Evolutionary conservation across 2,888 invertebrate species (phyloP).

Genomic region (Galerucella pusilla): DNA sequence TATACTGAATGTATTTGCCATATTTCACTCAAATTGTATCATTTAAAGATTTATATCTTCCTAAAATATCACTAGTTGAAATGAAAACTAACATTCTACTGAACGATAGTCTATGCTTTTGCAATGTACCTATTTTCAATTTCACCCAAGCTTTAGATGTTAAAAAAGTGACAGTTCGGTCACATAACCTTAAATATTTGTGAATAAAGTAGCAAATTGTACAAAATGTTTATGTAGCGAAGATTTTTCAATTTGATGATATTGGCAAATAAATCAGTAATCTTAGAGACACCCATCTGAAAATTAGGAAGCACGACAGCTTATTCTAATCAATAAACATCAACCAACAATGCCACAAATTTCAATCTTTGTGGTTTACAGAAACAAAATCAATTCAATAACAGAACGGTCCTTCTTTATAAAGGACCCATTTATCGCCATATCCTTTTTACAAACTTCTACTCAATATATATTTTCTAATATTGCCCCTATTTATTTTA

Average conservation of each 20-base stretch:
- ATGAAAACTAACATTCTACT: too few species aligned
- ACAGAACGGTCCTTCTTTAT: conserved; percentile 34
- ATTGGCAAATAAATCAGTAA: neutral
- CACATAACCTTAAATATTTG: too few species aligned
- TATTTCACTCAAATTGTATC: neutral
- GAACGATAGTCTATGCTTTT: too few species aligned
- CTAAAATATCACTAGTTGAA: too few species aligned
- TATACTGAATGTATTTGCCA: neutral
- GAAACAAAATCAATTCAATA: conserved; percentile 40
- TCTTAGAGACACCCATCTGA: conserved; percentile 25
- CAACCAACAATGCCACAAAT: conserved; percentile 47
- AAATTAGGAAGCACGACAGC: conserved; percentile 62
- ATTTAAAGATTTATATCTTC: too few species aligned
- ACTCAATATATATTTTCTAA: conserved; percentile 55
- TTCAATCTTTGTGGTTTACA: conserved; percentile 24
- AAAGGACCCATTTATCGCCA: conserved; percentile 33
- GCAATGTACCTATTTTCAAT: too few species aligned
- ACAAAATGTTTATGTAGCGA: too few species aligned
- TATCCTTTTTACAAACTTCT: conserved; percentile 37
- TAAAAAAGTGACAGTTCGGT: too few species aligned
- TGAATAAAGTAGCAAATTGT: too few species aligned
- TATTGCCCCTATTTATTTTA: conserved; percentile 59
- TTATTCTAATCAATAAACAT: conserved; percentile 52
- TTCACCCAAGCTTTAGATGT: too few species aligned
- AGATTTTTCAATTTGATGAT: neutral